A percentile compares a stretch with the other conserved stretches of the same genome.
These are phyloP conservation scores for Calidris pugnax DNA, from an alignment of 2,113 vertebrate species.

Conservation along the genomic window DNA sequence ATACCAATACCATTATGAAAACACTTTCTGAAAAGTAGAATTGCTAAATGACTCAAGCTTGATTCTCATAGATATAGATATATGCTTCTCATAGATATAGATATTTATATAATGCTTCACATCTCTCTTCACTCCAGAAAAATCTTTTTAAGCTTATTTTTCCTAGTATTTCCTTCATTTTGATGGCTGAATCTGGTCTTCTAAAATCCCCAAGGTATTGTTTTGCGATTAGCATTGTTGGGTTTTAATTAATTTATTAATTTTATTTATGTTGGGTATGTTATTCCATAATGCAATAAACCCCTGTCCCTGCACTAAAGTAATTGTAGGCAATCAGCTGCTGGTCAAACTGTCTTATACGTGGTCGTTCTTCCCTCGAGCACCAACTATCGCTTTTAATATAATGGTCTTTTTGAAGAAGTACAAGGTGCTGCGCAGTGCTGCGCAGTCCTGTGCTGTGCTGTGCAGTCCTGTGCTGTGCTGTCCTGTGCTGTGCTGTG, in stretches of 20 bases:
- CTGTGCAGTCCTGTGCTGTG: no score
- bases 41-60: background rate
- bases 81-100: no score
- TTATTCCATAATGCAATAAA: background rate
- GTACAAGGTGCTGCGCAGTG: background rate
- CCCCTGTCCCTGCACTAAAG: no score
- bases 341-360: background rate
- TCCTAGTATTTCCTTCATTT: background rate
- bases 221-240: background rate
- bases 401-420: background rate
- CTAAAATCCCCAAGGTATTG: background rate
- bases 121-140: background rate
- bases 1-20: background rate
- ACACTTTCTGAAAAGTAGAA: background rate
- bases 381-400: rapidly evolving
- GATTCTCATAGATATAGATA: no score
- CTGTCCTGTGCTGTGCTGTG: background rate
- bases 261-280: background rate
- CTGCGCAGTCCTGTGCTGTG: no score
- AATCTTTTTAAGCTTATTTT: background rate
- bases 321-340: rapidly evolving
- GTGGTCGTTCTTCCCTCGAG: background rate
- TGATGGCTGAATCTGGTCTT: background rate
- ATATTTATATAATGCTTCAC: background rate
- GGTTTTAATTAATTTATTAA: background rate